Percentiles rank a stretch among this genome's conserved stretches.
phyloP scores from a whole-genome alignment of 2,113 vertebrate species.

The Saimiri boliviensis region DNA sequence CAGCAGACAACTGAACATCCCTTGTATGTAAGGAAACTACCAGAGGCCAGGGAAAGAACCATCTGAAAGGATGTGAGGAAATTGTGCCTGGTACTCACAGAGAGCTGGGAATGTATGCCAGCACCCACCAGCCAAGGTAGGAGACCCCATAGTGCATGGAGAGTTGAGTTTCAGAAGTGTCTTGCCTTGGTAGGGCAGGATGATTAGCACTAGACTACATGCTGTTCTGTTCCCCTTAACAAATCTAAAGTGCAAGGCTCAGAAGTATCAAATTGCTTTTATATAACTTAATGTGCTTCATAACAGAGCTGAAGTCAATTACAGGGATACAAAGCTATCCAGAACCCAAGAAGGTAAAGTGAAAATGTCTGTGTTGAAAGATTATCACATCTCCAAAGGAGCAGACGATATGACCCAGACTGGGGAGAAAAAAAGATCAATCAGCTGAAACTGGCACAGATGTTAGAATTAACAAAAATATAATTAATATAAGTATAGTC shows the following conservation, averaged over 20 bases:
- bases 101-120: too few relatives aligned
- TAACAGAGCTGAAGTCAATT: background rate
- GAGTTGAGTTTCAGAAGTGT: background rate
- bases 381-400: background rate
- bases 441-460: background rate
- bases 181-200: background rate
- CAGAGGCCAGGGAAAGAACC: background rate
- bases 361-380: background rate
- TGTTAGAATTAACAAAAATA: background rate
- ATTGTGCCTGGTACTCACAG: background rate
- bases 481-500: background rate
- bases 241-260: background rate
- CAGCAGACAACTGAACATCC: background rate
- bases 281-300: background rate
- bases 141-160: too few relatives aligned
- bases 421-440: too few relatives aligned
- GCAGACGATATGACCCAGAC: background rate
- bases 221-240: background rate
- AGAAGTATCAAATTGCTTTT: background rate
- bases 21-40: rapidly evolving
- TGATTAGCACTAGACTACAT: background rate
- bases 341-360: background rate
- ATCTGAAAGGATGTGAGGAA: background rate
- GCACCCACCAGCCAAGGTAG: background rate
- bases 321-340: background rate